phyloP scores from a whole-genome alignment of 37 sponge, comb jelly and placozoan species.

The Agelas oroides region DNA sequence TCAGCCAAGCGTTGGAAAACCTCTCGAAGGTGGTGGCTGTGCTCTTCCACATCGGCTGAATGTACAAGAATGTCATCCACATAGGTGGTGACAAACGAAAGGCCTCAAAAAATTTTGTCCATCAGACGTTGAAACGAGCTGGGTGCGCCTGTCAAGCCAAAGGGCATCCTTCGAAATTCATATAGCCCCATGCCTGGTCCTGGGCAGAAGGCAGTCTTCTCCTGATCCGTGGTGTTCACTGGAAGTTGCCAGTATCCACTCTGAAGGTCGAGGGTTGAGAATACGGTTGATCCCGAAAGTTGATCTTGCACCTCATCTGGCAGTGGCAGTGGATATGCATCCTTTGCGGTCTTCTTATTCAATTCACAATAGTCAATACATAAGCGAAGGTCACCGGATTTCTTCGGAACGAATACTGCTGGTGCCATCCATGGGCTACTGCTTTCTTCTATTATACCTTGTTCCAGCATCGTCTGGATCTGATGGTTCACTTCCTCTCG shows the following conservation, averaged over 20 bases:
- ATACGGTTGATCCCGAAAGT: conserved; percentile 53
- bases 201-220: conserved; percentile 64
- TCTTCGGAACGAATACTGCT: conserved; percentile 62
- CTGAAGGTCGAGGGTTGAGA: conserved; percentile 63
- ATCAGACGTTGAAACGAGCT: conserved; percentile 68
- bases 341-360: conserved; percentile 64
- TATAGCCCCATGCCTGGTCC: conserved; percentile 76
- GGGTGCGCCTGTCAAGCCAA: conserved; percentile 65
- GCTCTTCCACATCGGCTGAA: conserved; percentile 11
- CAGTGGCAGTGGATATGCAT: conserved; percentile 74
- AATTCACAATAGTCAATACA: conserved; percentile 73
- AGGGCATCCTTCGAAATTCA: conserved; percentile 60
- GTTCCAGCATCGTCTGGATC: conserved; percentile 59
- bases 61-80: conserved; percentile 60
- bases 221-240: conserved; percentile 45
- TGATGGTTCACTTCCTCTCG: conserved; percentile 55
- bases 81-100: conserved; percentile 57
- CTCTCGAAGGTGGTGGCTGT: conserved; percentile 49
- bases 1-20: conserved; percentile 58
- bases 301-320: conserved; percentile 73
- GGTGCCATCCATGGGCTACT: conserved; percentile 81
- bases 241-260: conserved; percentile 78
- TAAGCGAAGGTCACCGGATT: conserved; percentile 57
- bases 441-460: conserved; percentile 68
- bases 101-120: conserved; percentile 53